Conservation (phyloP, 2,888 invertebrate species). For the Heliconius hortense region DNA sequence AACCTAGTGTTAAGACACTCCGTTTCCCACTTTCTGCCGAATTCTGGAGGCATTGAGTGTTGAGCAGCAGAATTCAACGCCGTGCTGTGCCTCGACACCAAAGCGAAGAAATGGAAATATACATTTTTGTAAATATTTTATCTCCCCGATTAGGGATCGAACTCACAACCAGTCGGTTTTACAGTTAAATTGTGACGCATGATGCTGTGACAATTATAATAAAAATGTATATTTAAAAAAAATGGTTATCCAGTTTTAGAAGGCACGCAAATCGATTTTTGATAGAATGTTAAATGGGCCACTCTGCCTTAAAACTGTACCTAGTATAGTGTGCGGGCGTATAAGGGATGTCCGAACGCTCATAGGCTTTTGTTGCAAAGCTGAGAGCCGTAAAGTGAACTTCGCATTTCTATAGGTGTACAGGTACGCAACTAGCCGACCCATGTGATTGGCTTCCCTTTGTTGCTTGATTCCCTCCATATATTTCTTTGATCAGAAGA, state of each 20-base stretch:
- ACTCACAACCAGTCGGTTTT: no score
- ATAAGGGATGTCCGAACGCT: conserved; percentile 10
- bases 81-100: no score
- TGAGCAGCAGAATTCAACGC: no score
- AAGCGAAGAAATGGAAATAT: no score
- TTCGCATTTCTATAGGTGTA: conserved; percentile 16
- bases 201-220: no score
- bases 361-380: conserved; percentile 19
- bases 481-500: conserved; percentile 8
- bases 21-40: no score
- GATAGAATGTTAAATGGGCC: neutral
- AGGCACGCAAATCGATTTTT: neutral
- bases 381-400: conserved; percentile 18
- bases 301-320: neutral
- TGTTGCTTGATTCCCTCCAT: conserved; percentile 3
- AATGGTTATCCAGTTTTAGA: neutral
- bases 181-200: no score
- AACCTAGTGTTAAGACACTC: no score
- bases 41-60: no score
- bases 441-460: conserved; percentile 6
- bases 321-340: neutral
- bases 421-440: conserved; percentile 10
- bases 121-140: no score
- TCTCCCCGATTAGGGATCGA: no score
- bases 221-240: no score